These are phyloP conservation scores for Delphinapterus leucas DNA, from an alignment of 2,113 vertebrate genomes.

Conservation along the genomic window DNA sequence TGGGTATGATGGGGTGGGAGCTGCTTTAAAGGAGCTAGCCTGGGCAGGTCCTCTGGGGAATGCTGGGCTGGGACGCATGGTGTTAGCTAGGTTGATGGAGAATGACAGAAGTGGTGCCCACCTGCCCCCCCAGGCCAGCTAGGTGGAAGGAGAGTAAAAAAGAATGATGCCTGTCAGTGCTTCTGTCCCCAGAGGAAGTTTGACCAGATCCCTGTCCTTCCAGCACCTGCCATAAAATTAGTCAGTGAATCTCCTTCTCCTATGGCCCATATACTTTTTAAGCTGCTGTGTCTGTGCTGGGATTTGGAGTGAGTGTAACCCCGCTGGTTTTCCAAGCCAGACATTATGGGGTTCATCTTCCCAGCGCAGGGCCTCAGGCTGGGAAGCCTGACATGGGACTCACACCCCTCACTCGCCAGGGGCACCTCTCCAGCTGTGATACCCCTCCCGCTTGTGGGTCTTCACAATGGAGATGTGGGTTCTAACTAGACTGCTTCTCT, in stretches of 20 bases:
- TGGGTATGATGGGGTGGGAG: not conserved
- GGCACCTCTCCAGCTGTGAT: not conserved
- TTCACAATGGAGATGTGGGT: not conserved
- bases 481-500: not conserved
- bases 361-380: not conserved
- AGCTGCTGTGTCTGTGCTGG: not conserved
- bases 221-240: not conserved
- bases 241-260: not conserved
- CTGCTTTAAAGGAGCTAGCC: not conserved
- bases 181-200: not conserved
- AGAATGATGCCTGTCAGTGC: not conserved
- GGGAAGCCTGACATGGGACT: not conserved
- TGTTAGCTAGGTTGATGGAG: not conserved
- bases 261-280: not conserved
- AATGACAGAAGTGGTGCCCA: not conserved
- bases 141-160: not conserved
- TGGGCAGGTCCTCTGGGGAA: not conserved
- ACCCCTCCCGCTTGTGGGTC: not conserved
- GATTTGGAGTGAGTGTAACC: not conserved
- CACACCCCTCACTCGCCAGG: not conserved
- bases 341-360: not conserved
- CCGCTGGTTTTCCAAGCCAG: not conserved
- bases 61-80: not conserved
- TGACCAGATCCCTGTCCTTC: not conserved
- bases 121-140: not conserved